Conservation (phyloP, 2,888 invertebrate species). For the Spisula solida region DNA sequence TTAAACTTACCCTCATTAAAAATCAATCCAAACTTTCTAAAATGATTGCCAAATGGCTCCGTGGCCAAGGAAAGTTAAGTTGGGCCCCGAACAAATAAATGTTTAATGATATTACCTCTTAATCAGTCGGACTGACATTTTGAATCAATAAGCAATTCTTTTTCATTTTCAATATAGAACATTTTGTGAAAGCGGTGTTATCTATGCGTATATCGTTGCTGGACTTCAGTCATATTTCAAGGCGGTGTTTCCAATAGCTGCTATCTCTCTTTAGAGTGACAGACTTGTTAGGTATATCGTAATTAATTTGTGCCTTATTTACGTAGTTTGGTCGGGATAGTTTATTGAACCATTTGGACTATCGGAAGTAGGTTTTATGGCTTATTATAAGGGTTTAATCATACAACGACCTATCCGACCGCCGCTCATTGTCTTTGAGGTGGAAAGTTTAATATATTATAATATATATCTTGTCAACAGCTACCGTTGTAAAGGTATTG, state of each 20-base stretch:
- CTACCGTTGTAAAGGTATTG: neutral
- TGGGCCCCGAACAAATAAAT: constrained; percentile 11
- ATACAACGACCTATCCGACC: neutral
- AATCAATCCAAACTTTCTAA: neutral
- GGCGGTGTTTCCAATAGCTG: neutral
- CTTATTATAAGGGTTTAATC: neutral
- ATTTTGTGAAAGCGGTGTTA: constrained; percentile 19
- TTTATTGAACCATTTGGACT: constrained; percentile 26
- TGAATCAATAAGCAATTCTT: constrained; percentile 15
- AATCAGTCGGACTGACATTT: neutral
- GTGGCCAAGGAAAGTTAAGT: neutral
- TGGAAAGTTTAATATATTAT: neutral
- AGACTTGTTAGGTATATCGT: neutral
- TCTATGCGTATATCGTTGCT: neutral
- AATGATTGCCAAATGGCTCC: neutral
- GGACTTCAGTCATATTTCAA: neutral
- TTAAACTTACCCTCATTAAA: neutral
- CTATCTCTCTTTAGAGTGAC: neutral
- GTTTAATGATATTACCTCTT: neutral
- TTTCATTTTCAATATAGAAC: constrained; percentile 1
- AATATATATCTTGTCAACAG: neutral
- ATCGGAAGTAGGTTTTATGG: constrained; percentile 23
- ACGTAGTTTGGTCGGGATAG: neutral
- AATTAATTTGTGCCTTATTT: constrained; percentile 44
- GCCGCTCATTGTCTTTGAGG: neutral